Conservation (phyloP, 2,888 invertebrate genomes). For the Metallyticus violacea region DNA sequence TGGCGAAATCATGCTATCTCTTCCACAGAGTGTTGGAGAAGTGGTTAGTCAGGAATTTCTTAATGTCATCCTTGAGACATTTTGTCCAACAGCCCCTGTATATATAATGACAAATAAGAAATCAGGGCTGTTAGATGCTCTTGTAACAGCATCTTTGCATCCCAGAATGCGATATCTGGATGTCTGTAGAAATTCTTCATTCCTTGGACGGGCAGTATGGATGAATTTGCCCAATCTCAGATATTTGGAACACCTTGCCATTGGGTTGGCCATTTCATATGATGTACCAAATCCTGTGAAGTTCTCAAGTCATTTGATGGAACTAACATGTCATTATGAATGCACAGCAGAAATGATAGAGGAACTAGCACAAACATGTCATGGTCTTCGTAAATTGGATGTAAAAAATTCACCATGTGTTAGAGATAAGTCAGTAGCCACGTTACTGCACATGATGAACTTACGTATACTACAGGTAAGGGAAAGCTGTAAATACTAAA, state of each 20-base stretch:
- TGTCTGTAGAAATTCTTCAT: not conserved
- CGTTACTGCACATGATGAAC: not conserved
- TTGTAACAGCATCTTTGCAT: not conserved
- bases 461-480: not conserved
- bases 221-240: not conserved
- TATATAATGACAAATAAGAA: not conserved
- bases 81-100: not conserved
- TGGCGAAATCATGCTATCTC: not conserved
- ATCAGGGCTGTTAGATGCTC: not conserved
- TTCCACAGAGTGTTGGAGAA: not conserved
- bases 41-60: not conserved
- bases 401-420: not conserved
- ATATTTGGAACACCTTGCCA: not conserved
- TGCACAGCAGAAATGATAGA: not conserved
- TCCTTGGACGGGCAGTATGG: not conserved
- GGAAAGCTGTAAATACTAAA: not conserved
- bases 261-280: not conserved
- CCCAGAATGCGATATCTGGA: not conserved
- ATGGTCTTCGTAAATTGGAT: not conserved
- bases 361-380: not conserved
- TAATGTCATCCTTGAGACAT: not conserved
- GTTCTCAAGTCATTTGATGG: not conserved
- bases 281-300: not conserved
- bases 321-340: not conserved
- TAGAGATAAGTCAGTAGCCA: not conserved